Base-by-base conservation (phyloP, 2,113 vertebrate species). In the Phycodurus eques region DNA sequence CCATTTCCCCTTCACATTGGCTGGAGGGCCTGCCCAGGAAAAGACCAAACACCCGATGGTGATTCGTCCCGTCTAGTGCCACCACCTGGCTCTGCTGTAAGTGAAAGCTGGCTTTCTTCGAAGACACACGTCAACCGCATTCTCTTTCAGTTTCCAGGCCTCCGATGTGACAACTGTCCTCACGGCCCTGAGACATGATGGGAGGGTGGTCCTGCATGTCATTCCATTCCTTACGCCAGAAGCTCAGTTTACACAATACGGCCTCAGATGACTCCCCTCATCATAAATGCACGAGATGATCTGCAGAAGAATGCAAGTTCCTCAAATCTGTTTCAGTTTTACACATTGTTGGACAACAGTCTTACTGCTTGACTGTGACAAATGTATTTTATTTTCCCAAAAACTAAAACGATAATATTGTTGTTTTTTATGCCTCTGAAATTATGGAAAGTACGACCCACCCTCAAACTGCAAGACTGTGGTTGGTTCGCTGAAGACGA, bases 301-400 rank as follows among this genome's bases (percentile, higher is more conserved):
- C 82, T 84, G 74, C 73, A 59, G 39, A 83, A 80, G 85, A 89
- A 89, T 91, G 81, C 59, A 79, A 84, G 77, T 84, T 80, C 83
- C 70, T 17, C 56, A 61, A 76, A 87, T 80, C 75, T 51, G 80
- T 82, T 75, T 72, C 54, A 63, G 78, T 78, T 82, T 82, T 64
- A 75, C 43, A 68, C 31, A 12, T 31, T 15, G 11, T 7, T 39
- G 35, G 33, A 62, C 17, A 42, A 35, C 31, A 63, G 61, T 63
- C n/a, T 56, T 56, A 22, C 3, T 22, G 9, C 10, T 22, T 22
- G 20, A 56, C 53, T 20, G 49, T 51, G 49, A 17, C 8, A 56
- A 56, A 56, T 27, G 27, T 27, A 27, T 1, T 27, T 27, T 27
- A 27, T 27, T 27, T 27, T 27, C 27, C 27, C 27, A 27, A 27